Evolutionary conservation across 2,113 vertebrate genomes (phyloP).

Genomic region (Hystrix cristata): DNA sequence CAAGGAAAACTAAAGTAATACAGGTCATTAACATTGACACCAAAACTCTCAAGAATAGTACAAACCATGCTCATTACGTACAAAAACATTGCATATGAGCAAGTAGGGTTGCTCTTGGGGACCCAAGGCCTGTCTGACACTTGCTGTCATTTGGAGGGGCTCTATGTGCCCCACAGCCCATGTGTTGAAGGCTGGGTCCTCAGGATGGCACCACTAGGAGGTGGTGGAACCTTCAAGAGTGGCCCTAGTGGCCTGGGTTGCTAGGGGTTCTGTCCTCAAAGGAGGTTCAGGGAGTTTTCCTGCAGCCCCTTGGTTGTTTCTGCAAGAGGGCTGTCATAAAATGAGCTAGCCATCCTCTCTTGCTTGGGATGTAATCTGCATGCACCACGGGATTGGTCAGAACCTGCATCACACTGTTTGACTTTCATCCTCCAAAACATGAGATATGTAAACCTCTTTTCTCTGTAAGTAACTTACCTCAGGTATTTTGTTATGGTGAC

Average conservation of each 20-base stretch:
- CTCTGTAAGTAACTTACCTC: neutral
- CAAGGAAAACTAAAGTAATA: neutral
- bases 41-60: neutral
- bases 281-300: neutral
- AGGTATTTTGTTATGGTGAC: neutral
- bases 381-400: neutral
- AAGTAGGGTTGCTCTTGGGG: neutral
- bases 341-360: neutral
- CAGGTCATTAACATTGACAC: neutral
- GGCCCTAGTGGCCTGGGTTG: neutral
- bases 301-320: neutral
- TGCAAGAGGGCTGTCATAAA: neutral
- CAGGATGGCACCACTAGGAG: neutral
- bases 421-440: neutral
- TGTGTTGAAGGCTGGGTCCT: neutral
- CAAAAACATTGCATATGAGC: neutral
- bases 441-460: neutral
- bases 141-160: neutral
- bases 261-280: neutral
- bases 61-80: neutral
- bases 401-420: neutral
- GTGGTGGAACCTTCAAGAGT: neutral
- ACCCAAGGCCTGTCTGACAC: neutral
- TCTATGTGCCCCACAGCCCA: neutral
- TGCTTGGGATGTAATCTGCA: neutral